Conservation (phyloP, 2,888 invertebrate genomes). For the Mayetiola destructor region DNA sequence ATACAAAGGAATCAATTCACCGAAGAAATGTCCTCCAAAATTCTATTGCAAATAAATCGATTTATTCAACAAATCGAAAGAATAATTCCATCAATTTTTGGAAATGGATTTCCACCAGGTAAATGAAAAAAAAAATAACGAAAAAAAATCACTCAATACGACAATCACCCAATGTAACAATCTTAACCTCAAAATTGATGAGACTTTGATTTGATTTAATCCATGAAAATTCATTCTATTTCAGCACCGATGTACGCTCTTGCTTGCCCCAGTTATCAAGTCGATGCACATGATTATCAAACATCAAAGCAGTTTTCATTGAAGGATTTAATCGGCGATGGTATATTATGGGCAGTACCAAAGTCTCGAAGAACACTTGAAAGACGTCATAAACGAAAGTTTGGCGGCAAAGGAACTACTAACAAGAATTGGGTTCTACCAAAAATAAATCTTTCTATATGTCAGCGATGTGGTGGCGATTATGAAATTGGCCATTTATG, state of each 20-base stretch:
- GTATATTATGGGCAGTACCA: slow-evolving; percentile 70
- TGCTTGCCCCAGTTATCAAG: background rate
- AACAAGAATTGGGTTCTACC: slow-evolving; percentile 57
- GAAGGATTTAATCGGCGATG: slow-evolving; percentile 53
- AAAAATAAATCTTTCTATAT: slow-evolving; percentile 58
- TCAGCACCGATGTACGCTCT: slow-evolving; percentile 16
- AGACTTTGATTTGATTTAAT: background rate
- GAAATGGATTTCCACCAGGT: slow-evolving; percentile 38
- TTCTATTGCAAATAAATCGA: slow-evolving; percentile 28
- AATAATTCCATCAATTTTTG: slow-evolving; percentile 25
- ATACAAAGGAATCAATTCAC: background rate
- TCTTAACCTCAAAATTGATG: slow-evolving; percentile 3
- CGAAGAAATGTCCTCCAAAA: slow-evolving; percentile 26
- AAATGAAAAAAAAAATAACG: too few relatives aligned
- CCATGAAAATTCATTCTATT: background rate
- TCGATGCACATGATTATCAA: background rate
- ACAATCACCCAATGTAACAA: too few relatives aligned
- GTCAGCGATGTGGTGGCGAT: slow-evolving; percentile 71
- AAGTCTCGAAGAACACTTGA: slow-evolving; percentile 64
- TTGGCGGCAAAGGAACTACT: slow-evolving; percentile 48
- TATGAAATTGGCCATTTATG: slow-evolving; percentile 67
- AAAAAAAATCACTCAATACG: too few relatives aligned
- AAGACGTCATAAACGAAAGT: slow-evolving; percentile 55
- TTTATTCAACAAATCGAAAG: slow-evolving; percentile 36
- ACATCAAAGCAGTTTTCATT: slow-evolving; percentile 36